Conservation (phyloP, 2,797 vertebrate species). For the Tangara arthus region DNA sequence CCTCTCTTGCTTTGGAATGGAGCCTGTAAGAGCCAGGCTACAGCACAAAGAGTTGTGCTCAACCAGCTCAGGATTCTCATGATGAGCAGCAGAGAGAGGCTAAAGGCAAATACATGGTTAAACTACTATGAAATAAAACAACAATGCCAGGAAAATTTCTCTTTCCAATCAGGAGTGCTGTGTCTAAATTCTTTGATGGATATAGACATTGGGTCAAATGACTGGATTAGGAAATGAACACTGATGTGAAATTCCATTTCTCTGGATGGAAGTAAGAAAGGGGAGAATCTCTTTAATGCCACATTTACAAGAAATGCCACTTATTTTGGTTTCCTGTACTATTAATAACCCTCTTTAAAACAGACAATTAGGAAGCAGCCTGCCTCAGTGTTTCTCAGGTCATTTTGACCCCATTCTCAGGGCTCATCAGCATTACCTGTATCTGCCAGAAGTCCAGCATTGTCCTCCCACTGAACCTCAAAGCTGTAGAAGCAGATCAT, state of each 20-base stretch:
- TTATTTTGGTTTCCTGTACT: conserved; percentile 19
- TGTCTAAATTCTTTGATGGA: not conserved
- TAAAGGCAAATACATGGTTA: not conserved
- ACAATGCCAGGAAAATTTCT: not conserved
- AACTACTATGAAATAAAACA: not conserved
- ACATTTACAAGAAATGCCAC: not conserved
- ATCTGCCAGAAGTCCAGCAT: conserved; percentile 78
- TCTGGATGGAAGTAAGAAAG: not conserved
- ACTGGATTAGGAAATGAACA: not conserved
- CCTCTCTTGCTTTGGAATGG: not conserved
- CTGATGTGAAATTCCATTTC: conserved; percentile 6
- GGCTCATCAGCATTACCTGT: conserved; percentile 39
- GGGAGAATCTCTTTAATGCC: not conserved
- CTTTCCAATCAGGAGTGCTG: not conserved
- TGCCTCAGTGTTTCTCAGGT: not conserved
- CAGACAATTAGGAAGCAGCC: not conserved
- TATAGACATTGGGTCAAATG: not conserved
- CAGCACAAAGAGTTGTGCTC: not conserved
- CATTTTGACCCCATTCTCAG: not conserved
- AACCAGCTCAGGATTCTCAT: not conserved
- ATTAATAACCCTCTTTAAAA: conserved; percentile 17
- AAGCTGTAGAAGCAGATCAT: conserved; percentile 99
- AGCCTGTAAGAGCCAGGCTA: not conserved
- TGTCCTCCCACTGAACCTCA: conserved; percentile 86
- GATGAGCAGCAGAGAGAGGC: not conserved